Evolutionary conservation across 1,140 invertebrate genomes (phyloP).

Genomic region (Drosophila equinoxialis): DNA sequence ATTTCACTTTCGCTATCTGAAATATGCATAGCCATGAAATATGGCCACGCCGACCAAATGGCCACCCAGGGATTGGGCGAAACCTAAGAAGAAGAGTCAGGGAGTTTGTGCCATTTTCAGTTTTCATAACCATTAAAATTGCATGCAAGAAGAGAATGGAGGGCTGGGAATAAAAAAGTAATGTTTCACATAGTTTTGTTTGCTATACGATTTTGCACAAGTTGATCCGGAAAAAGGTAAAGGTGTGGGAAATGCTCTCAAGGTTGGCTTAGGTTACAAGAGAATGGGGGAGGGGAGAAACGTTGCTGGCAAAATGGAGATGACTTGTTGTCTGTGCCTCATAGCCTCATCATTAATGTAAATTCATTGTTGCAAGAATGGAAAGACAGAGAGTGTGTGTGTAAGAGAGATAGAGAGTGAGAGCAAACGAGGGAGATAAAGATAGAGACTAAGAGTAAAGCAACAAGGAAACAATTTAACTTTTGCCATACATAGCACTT

Average conservation of each 20-base stretch:
- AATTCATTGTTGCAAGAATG: conserved; percentile 72
- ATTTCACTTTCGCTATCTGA: conserved; percentile 70
- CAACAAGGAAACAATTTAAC: conserved; percentile 59
- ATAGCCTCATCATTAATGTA: conserved; percentile 76
- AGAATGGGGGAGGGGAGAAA: conserved; percentile 11
- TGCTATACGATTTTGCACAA: conserved; percentile 69
- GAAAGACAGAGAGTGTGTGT: neutral
- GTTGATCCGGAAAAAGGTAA: conserved; percentile 36
- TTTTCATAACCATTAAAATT: conserved; percentile 52
- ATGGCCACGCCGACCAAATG: conserved; percentile 55
- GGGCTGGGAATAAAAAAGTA: conserved; percentile 33
- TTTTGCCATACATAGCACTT: conserved; percentile 43
- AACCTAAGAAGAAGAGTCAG: neutral
- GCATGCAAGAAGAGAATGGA: conserved; percentile 24
- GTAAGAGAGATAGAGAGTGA: neutral
- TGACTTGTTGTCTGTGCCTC: conserved; percentile 16
- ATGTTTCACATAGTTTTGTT: conserved; percentile 65
- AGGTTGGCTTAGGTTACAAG: conserved; percentile 17
- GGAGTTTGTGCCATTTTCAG: conserved; percentile 45
- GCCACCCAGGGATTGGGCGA: conserved; percentile 42
- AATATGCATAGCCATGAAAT: conserved; percentile 57
- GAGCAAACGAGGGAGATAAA: neutral
- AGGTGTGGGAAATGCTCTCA: conserved; percentile 36
- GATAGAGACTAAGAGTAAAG: conserved; percentile 39
- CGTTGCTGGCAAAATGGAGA: conserved; percentile 7